These are phyloP conservation scores for Actinia equina DNA, from an alignment of 64 coral and sea anemone species.

Conservation along the genomic window DNA sequence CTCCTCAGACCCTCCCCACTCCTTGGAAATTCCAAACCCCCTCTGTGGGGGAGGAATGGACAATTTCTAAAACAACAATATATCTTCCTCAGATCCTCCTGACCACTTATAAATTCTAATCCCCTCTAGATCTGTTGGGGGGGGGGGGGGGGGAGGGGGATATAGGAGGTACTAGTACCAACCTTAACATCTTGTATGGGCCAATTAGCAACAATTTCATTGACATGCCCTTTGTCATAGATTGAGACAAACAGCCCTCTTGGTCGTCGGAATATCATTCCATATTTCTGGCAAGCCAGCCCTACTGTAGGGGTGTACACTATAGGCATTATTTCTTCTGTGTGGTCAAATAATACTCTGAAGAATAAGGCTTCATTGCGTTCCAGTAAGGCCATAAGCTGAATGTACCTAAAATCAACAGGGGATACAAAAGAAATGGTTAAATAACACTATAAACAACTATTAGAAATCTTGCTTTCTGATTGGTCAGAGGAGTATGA, in stretches of 20 bases:
- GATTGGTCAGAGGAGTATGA: neutral
- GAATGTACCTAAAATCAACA: constrained; percentile 45
- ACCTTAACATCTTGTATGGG: constrained; percentile 87
- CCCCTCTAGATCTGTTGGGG: no score
- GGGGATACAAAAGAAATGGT: no score
- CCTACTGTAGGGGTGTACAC: constrained; percentile 96
- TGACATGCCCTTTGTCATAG: constrained; percentile 79
- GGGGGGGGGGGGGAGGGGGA: no score
- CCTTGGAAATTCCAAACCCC: no score
- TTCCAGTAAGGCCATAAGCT: constrained; percentile 72
- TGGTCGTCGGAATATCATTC: constrained; percentile 83
- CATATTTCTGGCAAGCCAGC: constrained; percentile 93
- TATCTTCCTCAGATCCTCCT: no score
- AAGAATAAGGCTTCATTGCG: constrained; percentile 81
- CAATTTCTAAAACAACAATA: no score
- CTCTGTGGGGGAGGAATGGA: no score
- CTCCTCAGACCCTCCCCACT: no score
- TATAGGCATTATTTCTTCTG: constrained; percentile 89
- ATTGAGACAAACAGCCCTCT: constrained; percentile 91
- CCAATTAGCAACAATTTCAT: constrained; percentile 74
- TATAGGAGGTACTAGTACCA: neutral
- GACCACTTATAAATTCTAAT: no score
- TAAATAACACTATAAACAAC: no score
- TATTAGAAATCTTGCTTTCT: no score
- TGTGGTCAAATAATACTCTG: constrained; percentile 76